Percentiles rank a stretch among this genome's conserved stretches.
phyloP scores from a whole-genome alignment of 2,797 vertebrate genomes.

The Otolemur crassicaudatus region DNA sequence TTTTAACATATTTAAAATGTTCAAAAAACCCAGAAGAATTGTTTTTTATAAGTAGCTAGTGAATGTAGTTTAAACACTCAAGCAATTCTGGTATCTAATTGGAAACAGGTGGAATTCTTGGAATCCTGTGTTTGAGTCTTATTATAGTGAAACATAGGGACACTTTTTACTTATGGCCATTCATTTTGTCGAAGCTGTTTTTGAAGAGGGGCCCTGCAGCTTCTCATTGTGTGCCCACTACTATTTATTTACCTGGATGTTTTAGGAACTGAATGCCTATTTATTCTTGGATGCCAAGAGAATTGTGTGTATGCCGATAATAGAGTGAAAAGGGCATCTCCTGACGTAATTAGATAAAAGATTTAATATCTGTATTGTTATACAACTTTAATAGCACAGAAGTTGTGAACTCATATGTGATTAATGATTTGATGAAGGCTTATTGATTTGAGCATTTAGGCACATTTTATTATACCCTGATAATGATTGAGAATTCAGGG shows the following conservation, averaged over 20 bases:
- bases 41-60: constrained; percentile 80
- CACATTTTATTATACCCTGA: constrained; percentile 22
- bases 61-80: constrained; percentile 81
- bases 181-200: constrained; percentile 48
- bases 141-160: constrained; percentile 68
- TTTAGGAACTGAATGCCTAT: neutral
- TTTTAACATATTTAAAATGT: constrained; percentile 82
- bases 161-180: constrained; percentile 72
- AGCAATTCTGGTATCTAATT: constrained; percentile 82
- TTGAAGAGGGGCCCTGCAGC: constrained; percentile 50
- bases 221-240: neutral
- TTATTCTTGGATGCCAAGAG: neutral
- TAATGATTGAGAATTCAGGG: constrained; percentile 35
- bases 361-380: neutral
- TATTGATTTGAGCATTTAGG: constrained; percentile 24
- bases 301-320: neutral
- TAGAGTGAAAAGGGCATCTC: constrained; percentile 18
- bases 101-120: constrained; percentile 85
- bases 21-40: constrained; percentile 81
- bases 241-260: constrained; percentile 33
- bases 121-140: constrained; percentile 73
- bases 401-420: constrained; percentile 43
- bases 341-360: neutral
- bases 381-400: constrained; percentile 33
- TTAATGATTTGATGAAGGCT: constrained; percentile 54